These are phyloP conservation scores for Pedetes capensis DNA, from an alignment of 2,113 vertebrate genomes.

Conservation along the genomic window DNA sequence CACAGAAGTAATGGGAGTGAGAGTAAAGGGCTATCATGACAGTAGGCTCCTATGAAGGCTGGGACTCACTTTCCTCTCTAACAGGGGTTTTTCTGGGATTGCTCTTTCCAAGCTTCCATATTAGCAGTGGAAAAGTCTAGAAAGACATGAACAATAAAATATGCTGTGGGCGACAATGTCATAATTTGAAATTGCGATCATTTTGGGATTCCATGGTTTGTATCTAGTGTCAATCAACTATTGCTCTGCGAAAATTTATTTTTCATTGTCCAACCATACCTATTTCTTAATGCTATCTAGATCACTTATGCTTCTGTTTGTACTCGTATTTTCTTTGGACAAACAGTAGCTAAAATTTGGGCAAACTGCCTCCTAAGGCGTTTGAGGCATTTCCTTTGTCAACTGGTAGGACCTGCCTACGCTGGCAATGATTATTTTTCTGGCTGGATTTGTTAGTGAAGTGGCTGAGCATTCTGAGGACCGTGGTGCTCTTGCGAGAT, in stretches of 20 bases:
- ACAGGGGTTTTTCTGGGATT: neutral
- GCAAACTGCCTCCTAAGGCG: neutral
- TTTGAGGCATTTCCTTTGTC: neutral
- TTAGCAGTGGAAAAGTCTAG: neutral
- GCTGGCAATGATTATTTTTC: slow-evolving; percentile 34
- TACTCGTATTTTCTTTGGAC: neutral
- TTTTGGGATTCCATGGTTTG: neutral
- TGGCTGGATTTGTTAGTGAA: slow-evolving; percentile 42
- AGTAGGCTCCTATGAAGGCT: neutral
- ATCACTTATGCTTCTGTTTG: neutral
- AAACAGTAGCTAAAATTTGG: neutral
- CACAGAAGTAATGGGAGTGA: neutral
- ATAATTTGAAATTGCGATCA: neutral
- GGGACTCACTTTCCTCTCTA: neutral
- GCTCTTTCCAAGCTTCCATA: neutral
- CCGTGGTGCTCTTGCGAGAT: slow-evolving; percentile 46
- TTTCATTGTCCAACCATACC: neutral
- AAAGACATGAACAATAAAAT: neutral
- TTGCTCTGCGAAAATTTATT: neutral
- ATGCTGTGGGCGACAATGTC: too few relatives aligned
- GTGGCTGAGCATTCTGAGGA: slow-evolving; percentile 38
- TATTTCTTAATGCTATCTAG: neutral
- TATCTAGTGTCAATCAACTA: neutral
- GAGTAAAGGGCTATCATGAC: neutral
- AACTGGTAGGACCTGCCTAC: neutral